phyloP scores from a whole-genome alignment of 2,113 vertebrate genomes.

The Eurystomus gularis region DNA sequence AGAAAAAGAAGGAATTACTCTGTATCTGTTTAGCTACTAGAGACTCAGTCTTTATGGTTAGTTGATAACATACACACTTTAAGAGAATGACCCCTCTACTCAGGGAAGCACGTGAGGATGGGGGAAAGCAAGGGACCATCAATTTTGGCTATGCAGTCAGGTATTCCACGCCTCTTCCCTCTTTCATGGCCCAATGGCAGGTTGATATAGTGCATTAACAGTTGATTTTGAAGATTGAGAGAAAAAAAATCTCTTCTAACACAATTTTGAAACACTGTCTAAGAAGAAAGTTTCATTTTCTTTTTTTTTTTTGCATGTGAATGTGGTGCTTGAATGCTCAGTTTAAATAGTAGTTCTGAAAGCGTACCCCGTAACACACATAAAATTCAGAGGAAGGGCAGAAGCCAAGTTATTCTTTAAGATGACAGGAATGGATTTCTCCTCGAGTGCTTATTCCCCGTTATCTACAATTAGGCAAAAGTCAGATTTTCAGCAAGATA shows the following conservation, averaged over 20 bases:
- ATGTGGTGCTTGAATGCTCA: background rate
- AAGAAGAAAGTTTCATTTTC: background rate
- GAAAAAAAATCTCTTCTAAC: background rate
- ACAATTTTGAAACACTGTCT: background rate
- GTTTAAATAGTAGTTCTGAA: background rate
- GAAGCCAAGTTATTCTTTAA: constrained; percentile 12
- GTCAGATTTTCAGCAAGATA: constrained; percentile 6
- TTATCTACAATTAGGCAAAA: constrained; percentile 23
- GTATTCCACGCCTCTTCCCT: background rate
- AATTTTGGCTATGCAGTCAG: background rate
- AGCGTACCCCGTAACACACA: background rate
- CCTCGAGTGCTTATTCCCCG: background rate
- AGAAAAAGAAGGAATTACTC: background rate
- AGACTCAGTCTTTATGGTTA: background rate
- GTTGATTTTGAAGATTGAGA: background rate
- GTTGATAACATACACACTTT: background rate
- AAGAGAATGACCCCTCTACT: background rate
- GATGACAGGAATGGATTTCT: constrained; percentile 9
- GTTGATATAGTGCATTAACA: background rate
- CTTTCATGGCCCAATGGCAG: background rate
- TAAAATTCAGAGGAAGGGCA: background rate
- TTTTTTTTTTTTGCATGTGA: background rate
- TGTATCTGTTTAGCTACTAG: background rate
- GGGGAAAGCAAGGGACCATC: background rate
- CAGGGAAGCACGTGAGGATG: background rate